These are phyloP conservation scores for Latrodectus hesperus DNA, from an alignment of 2,888 invertebrate genomes.

Conservation along the genomic window DNA sequence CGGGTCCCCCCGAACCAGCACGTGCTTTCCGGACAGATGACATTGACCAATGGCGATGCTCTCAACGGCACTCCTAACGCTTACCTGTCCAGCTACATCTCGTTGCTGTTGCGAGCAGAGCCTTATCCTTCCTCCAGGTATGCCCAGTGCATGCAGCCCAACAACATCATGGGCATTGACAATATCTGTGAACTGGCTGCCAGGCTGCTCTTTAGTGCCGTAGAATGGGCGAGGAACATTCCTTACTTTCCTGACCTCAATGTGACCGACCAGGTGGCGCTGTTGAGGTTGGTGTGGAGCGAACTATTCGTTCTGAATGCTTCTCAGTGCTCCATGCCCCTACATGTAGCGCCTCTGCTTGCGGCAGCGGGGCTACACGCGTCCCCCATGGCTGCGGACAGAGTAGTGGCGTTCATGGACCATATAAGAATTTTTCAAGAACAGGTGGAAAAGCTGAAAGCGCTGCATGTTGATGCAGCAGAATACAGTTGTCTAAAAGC, in stretches of 20 bases:
- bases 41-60: constrained; percentile 86
- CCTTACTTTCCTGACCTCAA: constrained; percentile 98
- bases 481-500: constrained; percentile 99
- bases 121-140: constrained; percentile 96
- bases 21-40: constrained; percentile 87
- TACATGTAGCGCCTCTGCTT: constrained; percentile 94
- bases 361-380: constrained; percentile 97
- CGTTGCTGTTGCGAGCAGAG: constrained; percentile 93
- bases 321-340: constrained; percentile 98
- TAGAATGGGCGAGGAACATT: constrained; percentile 98
- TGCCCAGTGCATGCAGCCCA: constrained; percentile 90
- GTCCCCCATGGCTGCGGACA: constrained; percentile 96
- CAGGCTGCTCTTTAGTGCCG: constrained; percentile 93
- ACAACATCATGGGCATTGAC: constrained; percentile 98
- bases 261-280: constrained; percentile 90
- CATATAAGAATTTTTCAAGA: constrained; percentile 91
- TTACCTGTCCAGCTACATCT: constrained; percentile 94
- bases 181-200: constrained; percentile 98
- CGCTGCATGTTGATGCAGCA: constrained; percentile 97
- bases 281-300: constrained; percentile 96
- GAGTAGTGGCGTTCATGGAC: constrained; percentile 99
- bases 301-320: constrained; percentile 98
- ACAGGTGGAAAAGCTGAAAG: constrained; percentile 98
- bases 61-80: constrained; percentile 92
- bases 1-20: constrained; percentile 86